These are phyloP conservation scores for Acanthosepion pharaonis DNA, from an alignment of 2,888 invertebrate species.

Conservation along the genomic window DNA sequence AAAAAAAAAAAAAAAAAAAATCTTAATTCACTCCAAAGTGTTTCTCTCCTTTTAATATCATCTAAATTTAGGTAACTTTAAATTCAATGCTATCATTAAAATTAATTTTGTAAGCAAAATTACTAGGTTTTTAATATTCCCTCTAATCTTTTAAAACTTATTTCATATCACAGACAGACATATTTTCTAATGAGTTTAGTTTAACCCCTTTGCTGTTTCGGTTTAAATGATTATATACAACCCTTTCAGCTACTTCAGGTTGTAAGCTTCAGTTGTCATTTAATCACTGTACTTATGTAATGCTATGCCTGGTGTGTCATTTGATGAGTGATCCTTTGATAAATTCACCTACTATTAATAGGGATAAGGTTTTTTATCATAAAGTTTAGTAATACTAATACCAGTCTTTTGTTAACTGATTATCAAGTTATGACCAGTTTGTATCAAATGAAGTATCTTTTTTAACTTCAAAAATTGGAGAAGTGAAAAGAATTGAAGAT, in stretches of 20 bases:
- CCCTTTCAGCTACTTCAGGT: not conserved
- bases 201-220: not conserved
- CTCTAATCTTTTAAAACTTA: not conserved
- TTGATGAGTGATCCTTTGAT: slow-evolving; percentile 33
- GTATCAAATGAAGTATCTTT: not conserved
- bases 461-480: too few relatives aligned
- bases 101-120: not conserved
- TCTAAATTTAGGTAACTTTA: not conserved
- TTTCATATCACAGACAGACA: not conserved
- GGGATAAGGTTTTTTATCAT: slow-evolving; percentile 16
- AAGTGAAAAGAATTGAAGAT: too few relatives aligned
- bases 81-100: not conserved
- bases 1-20: too few relatives aligned
- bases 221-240: not conserved
- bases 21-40: too few relatives aligned
- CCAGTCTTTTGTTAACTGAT: not conserved
- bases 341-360: not conserved
- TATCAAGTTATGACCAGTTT: not conserved
- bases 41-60: not conserved
- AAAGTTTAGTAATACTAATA: slow-evolving; percentile 9
- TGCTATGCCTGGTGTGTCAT: not conserved
- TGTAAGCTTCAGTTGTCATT: not conserved
- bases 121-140: not conserved
- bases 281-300: not conserved
- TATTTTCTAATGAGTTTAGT: not conserved